Percentiles rank a stretch among this genome's conserved stretches.
Conservation (phyloP, 2,888 invertebrate species). For the Leucozona laternaria region DNA sequence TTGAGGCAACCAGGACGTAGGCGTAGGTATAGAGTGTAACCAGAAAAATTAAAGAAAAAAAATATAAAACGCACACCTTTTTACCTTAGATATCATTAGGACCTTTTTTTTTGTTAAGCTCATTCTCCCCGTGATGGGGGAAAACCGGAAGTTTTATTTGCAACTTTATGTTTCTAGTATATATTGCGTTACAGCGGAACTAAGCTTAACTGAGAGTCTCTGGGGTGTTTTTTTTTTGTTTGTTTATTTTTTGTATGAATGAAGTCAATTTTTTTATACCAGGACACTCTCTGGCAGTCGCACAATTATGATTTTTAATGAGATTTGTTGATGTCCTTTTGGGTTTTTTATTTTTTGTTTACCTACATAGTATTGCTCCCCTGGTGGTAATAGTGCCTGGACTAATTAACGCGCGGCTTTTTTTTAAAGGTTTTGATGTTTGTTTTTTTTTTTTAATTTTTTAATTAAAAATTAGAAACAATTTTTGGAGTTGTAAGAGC, state of each 20-base stretch:
- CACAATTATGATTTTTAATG: conserved; percentile 72
- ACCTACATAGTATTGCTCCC: conserved; percentile 34
- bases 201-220: neutral
- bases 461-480: conserved; percentile 54
- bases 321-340: conserved; percentile 68
- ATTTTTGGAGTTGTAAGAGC: neutral
- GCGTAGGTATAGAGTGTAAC: neutral
- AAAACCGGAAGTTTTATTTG: conserved; percentile 65
- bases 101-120: conserved; percentile 21
- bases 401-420: conserved; percentile 59
- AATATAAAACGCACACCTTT: conserved; percentile 41
- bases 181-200: conserved; percentile 20
- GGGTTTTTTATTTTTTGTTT: neutral
- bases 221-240: neutral
- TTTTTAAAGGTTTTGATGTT: conserved; percentile 13
- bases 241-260: neutral
- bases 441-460: conserved; percentile 11
- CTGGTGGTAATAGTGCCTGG: conserved; percentile 48
- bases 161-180: conserved; percentile 45
- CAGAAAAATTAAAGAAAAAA: neutral
- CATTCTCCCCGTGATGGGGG: neutral
- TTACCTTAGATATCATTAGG: conserved; percentile 27
- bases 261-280: conserved; percentile 43
- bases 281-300: conserved; percentile 52
- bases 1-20: conserved; percentile 43